These are phyloP conservation scores for Larimichthys crocea DNA, from an alignment of 2,113 vertebrate genomes.

Conservation along the genomic window DNA sequence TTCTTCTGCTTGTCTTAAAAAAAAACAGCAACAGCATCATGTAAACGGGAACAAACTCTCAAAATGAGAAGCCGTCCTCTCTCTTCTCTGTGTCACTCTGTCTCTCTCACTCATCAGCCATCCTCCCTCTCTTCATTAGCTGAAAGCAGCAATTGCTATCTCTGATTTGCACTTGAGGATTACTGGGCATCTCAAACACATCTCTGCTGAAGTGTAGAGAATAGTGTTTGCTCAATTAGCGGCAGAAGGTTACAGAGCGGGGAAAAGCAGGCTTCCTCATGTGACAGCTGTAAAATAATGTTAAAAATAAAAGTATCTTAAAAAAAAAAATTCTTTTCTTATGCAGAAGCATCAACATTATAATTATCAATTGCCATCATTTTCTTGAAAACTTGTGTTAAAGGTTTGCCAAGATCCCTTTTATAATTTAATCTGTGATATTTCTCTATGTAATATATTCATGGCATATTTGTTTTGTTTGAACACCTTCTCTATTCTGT, in stretches of 20 bases:
- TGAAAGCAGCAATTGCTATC: constrained; percentile 37
- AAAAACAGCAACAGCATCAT: constrained; percentile 2
- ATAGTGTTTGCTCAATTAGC: constrained; percentile 41
- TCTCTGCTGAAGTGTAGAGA: constrained; percentile 48
- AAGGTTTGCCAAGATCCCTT: background rate
- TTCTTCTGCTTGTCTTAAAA: background rate
- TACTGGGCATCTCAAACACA: constrained; percentile 45
- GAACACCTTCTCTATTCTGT: background rate
- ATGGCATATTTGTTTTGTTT: background rate
- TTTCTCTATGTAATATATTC: background rate
- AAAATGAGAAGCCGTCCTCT: constrained; percentile 48
- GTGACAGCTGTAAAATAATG: constrained; percentile 5
- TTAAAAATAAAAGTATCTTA: background rate
- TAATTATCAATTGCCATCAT: background rate
- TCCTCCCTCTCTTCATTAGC: constrained; percentile 65
- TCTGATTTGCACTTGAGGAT: constrained; percentile 72
- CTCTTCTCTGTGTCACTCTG: constrained; percentile 23
- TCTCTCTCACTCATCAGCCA: constrained; percentile 49
- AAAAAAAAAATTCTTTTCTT: background rate
- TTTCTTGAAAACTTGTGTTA: background rate
- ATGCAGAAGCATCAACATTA: background rate
- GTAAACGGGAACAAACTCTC: constrained; percentile 52
- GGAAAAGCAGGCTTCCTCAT: background rate
- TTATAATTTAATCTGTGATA: background rate
- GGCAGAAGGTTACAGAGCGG: constrained; percentile 19